Evolutionary conservation across 2,888 invertebrate genomes (phyloP), one percentile per base, ranked within the genome.

Genomic region (Torymus auratus): DNA sequence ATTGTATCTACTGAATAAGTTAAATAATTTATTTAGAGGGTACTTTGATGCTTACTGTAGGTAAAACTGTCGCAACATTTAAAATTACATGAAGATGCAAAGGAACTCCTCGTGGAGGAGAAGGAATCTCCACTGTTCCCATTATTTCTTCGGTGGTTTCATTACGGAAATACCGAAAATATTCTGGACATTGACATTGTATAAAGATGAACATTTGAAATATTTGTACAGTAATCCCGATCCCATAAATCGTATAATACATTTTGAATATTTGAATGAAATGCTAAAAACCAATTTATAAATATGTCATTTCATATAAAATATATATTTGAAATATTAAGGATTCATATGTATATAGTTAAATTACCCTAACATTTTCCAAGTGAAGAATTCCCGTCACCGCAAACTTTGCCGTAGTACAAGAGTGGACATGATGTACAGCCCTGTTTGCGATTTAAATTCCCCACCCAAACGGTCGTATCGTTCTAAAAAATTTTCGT

Each of bases 61-160:
- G 87, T 41, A 89, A 79, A 2, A 82, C 81, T 17, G 83, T 82
- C 13, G 85, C 84, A 4, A 89, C 75, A 71, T 86, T 87, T 13
- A 90, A 80, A 2, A 73, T 69, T n/a, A 88, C 83, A 61, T 83
- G 85, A 13, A 88, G 70, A 79, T 86, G 84, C 11, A 89, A 73
- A 13, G 85, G 70, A 20, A 85, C 80, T 20, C 83, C 83, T 82
- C 74, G 85, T 2, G 88, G 88, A 11, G 87, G 85, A 0, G 72
- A 56, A 23, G 85, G 86, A 67, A 90, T 88, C 70, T 87, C 83
- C 3, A 89, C 83, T n/a, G 80, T 83, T 17, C 87, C 90, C 64
- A 79, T 85, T 15, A 86, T 77, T 78, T 88, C 86, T 10, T 82
- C 75, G 3, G 85, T 85, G 0, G 15, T 58, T 2, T 84, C 82